Percentiles rank a stretch among this genome's conserved stretches.
These are phyloP conservation scores for Agrochola circellaris DNA, from an alignment of 2,888 invertebrate genomes.

Conservation along the genomic window DNA sequence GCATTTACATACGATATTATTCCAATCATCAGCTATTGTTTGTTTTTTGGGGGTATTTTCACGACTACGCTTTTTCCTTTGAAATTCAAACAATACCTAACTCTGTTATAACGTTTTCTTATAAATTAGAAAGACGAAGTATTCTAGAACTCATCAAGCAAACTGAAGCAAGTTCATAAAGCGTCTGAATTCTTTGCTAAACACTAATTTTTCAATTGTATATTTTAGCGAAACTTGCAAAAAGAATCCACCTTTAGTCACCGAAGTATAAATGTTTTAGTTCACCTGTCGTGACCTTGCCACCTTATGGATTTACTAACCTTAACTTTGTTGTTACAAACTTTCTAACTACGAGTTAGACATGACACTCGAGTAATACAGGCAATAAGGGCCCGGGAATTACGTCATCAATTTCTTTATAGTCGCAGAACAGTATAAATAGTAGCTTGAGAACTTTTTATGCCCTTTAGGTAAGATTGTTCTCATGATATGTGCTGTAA, in stretches of 20 bases:
- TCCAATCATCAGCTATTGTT: conserved; percentile 66
- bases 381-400: conserved; percentile 64
- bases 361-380: conserved; percentile 70
- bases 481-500: conserved; percentile 53
- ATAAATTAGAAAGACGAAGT: conserved; percentile 15
- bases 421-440: conserved; percentile 48
- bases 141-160: conserved; percentile 29
- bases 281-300: conserved; percentile 69
- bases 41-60: conserved; percentile 50
- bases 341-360: conserved; percentile 67
- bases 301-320: conserved; percentile 69
- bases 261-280: conserved; percentile 63
- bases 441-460: conserved; percentile 49
- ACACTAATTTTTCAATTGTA: conserved; percentile 56
- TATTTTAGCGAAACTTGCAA: conserved; percentile 51
- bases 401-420: conserved; percentile 69
- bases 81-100: conserved; percentile 6
- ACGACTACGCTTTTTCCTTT: conserved; percentile 18
- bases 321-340: conserved; percentile 72
- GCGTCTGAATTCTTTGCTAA: conserved; percentile 56
- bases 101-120: background rate
- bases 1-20: conserved; percentile 66
- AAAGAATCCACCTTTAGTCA: conserved; percentile 51
- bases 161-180: conserved; percentile 39
- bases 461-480: conserved; percentile 52